Percentiles rank a stretch among this genome's conserved stretches.
Evolutionary conservation across 2,113 vertebrate species (phyloP).

Genomic region (Xenotilapia flavipinnis): DNA sequence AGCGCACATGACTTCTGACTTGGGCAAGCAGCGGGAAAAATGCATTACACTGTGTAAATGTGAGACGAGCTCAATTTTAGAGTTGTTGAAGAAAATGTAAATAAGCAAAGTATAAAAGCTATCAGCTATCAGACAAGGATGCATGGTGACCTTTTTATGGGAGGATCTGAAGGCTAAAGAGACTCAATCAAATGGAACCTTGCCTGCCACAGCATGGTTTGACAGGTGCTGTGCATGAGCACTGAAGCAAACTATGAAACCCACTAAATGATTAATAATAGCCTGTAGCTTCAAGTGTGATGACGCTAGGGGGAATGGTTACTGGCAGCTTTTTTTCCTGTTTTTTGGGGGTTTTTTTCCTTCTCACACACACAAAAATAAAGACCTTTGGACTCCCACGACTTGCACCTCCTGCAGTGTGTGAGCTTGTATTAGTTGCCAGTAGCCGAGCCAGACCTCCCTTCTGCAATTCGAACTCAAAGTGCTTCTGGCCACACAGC

Average conservation of each 20-base stretch:
- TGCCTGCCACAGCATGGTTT: slow-evolving; percentile 8
- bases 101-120: slow-evolving; percentile 14
- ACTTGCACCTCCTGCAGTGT: slow-evolving; percentile 41
- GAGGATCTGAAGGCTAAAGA: slow-evolving; percentile 47
- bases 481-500: slow-evolving; percentile 39
- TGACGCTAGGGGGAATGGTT: slow-evolving; percentile 41
- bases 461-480: slow-evolving; percentile 15
- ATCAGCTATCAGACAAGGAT: slow-evolving; percentile 5
- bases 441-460: not conserved
- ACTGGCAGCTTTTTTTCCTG: slow-evolving; percentile 27
- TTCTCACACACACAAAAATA: not conserved
- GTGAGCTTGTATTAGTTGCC: slow-evolving; percentile 18
- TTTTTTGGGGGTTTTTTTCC: not conserved
- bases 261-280: slow-evolving; percentile 66
- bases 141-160: slow-evolving; percentile 52
- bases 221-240: slow-evolving; percentile 53
- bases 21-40: not conserved
- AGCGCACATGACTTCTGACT: not conserved
- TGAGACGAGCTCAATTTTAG: not conserved
- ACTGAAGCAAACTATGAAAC: slow-evolving; percentile 40
- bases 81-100: slow-evolving; percentile 16
- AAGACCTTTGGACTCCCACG: slow-evolving; percentile 31
- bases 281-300: slow-evolving; percentile 55
- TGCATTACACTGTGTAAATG: slow-evolving; percentile 5
- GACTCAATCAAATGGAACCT: slow-evolving; percentile 56